A percentile compares a stretch with the other conserved stretches of the same genome.
phyloP scores from a whole-genome alignment of 2,888 invertebrate genomes.

The Parapristionchus giblindavisi region DNA sequence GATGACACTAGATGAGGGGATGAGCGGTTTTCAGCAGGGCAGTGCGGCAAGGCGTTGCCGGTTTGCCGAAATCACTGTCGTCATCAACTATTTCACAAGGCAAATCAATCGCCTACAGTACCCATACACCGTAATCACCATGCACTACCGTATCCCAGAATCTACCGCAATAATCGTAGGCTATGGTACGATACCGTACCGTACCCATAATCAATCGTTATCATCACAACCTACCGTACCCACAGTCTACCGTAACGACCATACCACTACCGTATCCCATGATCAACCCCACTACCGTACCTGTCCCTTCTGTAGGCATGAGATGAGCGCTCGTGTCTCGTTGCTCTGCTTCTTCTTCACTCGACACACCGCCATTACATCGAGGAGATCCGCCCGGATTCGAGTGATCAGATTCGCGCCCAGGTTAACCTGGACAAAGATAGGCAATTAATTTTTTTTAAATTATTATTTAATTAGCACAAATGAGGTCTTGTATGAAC shows the following conservation, averaged over 20 bases:
- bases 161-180: too few species aligned
- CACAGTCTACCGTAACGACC: not conserved
- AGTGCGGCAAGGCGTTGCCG: too few species aligned
- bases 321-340: conserved; percentile 92
- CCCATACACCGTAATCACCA: too few species aligned
- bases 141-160: too few species aligned
- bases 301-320: conserved; percentile 86
- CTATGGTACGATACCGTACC: too few species aligned
- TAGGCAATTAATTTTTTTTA: not conserved
- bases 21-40: too few species aligned
- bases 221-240: not conserved
- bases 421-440: conserved; percentile 73
- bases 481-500: not conserved
- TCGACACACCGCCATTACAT: conserved; percentile 86
- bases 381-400: conserved; percentile 87
- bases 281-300: conserved; percentile 12
- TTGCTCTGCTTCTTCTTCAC: conserved; percentile 98
- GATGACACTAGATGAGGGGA: too few species aligned
- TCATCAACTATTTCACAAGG: too few species aligned
- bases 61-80: too few species aligned
- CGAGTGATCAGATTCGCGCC: conserved; percentile 87
- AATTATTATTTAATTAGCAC: not conserved
- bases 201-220: too few species aligned
- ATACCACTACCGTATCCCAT: not conserved
- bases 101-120: too few species aligned